Percentiles rank a stretch among this genome's conserved stretches.
Evolutionary conservation across 2,113 vertebrate species (phyloP).

Genomic region (Tringa solitaria): DNA sequence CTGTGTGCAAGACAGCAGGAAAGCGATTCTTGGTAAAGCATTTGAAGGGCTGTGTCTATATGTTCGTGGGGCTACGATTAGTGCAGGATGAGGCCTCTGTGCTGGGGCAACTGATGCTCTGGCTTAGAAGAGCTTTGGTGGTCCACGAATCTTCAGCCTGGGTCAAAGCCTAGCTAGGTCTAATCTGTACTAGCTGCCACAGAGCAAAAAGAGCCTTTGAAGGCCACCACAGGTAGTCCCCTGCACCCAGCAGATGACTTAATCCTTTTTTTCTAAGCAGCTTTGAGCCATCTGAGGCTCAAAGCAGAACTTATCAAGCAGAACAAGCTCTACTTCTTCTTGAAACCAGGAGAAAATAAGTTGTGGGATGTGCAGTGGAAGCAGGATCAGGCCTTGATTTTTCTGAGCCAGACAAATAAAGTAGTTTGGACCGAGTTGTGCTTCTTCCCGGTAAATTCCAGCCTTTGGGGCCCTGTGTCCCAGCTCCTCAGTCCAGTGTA

Average conservation of each 20-base stretch:
- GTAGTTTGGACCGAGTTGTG: neutral
- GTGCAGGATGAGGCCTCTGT: neutral
- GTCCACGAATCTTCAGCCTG: accelerated
- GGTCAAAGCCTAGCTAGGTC: neutral
- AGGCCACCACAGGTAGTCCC: neutral
- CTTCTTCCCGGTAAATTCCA: neutral
- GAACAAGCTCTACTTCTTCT: neutral
- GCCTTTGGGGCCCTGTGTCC: neutral
- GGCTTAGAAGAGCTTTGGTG: neutral
- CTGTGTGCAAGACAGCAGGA: neutral
- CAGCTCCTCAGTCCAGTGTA: neutral
- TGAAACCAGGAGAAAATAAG: neutral
- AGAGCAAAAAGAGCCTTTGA: neutral
- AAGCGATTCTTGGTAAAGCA: neutral
- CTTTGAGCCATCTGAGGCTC: neutral
- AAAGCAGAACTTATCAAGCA: neutral
- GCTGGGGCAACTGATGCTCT: neutral
- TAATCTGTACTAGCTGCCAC: neutral
- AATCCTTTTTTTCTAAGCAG: neutral
- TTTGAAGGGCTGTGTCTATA: neutral
- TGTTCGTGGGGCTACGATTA: accelerated
- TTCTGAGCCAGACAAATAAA: neutral
- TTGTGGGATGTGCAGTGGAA: neutral
- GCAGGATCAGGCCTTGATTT: neutral
- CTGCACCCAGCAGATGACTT: neutral